A percentile compares a stretch with the other conserved stretches of the same genome.
Evolutionary conservation across 2,797 vertebrate species (phyloP).

Genomic region (Chloroceryle inda): DNA sequence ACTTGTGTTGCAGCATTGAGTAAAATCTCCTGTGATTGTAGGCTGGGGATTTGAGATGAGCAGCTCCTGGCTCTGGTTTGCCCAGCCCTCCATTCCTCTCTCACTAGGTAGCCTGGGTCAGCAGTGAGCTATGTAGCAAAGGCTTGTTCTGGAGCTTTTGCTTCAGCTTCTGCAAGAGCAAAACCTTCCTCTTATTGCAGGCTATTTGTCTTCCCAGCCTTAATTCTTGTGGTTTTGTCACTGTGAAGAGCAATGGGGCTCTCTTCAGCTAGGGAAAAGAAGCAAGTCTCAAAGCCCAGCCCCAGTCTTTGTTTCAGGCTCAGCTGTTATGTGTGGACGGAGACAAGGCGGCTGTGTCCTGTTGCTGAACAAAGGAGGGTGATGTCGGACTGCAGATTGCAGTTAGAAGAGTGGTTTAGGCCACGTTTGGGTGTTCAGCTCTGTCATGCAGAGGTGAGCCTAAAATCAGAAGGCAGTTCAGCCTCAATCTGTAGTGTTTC

Average conservation of each 20-base stretch:
- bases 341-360: not conserved
- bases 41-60: not conserved
- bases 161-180: not conserved
- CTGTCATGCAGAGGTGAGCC: not conserved
- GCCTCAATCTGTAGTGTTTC: not conserved
- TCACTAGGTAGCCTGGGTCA: fast-evolving
- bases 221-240: not conserved
- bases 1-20: fast-evolving
- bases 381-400: not conserved
- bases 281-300: not conserved
- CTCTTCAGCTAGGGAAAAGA: not conserved
- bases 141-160: fast-evolving
- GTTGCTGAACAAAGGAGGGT: not conserved
- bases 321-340: not conserved
- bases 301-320: not conserved
- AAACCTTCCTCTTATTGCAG: not conserved
- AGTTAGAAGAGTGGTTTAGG: not conserved
- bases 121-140: fast-evolving
- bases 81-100: fast-evolving
- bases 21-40: fast-evolving
- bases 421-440: not conserved
- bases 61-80: fast-evolving
- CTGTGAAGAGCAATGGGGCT: not conserved
- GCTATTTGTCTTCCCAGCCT: not conserved
- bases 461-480: not conserved